Evolutionary conservation across 1,140 invertebrate genomes (phyloP).

Genomic region (Macrobrachium rosenbergii): DNA sequence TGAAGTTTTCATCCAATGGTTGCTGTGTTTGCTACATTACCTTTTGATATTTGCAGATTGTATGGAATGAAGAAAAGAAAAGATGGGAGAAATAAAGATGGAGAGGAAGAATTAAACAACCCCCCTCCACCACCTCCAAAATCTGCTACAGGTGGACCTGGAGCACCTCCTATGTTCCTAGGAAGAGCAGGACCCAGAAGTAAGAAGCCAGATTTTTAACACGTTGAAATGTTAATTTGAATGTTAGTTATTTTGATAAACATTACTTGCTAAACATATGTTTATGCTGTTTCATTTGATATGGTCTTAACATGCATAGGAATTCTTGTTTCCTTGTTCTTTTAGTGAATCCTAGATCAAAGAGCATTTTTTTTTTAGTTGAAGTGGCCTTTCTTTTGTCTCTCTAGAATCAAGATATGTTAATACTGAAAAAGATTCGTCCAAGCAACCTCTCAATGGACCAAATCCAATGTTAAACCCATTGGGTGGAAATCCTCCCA

Average conservation of each 20-base stretch:
- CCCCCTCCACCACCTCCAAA: slow-evolving; percentile 59
- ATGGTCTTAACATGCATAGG: no score
- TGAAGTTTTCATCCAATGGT: slow-evolving; percentile 34
- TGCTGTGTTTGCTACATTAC: slow-evolving; percentile 47
- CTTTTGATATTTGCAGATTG: slow-evolving; percentile 78
- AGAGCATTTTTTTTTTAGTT: background rate
- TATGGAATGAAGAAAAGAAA: slow-evolving; percentile 89
- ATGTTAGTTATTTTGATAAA: background rate
- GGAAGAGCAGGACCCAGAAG: slow-evolving; percentile 48
- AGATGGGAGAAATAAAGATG: slow-evolving; percentile 89
- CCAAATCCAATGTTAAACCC: slow-evolving; percentile 1
- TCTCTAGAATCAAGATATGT: slow-evolving; percentile 25
- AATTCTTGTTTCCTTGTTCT: no score
- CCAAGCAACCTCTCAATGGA: slow-evolving; percentile 12
- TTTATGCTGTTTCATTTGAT: no score
- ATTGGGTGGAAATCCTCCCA: background rate
- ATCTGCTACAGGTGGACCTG: background rate
- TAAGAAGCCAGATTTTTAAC: slow-evolving; percentile 13
- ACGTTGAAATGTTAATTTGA: background rate
- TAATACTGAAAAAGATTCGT: slow-evolving; percentile 14
- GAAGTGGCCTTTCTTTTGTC: background rate
- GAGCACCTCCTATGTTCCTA: slow-evolving; percentile 6
- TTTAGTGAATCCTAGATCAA: no score
- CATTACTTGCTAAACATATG: no score
- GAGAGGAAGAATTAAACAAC: slow-evolving; percentile 74